Conservation (phyloP, 2,888 invertebrate species). For the Cataglyphis livida region DNA sequence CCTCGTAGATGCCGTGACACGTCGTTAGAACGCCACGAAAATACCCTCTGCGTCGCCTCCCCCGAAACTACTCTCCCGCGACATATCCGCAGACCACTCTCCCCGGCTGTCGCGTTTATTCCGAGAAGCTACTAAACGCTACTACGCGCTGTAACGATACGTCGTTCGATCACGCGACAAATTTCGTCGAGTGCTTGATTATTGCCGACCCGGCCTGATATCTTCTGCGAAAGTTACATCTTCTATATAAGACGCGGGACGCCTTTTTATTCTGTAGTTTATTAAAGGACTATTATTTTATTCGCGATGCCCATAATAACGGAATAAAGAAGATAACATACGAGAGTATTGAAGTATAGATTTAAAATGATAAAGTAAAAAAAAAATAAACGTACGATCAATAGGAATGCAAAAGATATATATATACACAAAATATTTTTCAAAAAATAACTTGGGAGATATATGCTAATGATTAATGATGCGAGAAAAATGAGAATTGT, state of each 20-base stretch:
- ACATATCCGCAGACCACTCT: slow-evolving; percentile 53
- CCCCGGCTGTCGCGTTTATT: slow-evolving; percentile 66
- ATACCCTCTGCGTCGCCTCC: slow-evolving; percentile 66
- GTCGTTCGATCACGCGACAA: slow-evolving; percentile 38
- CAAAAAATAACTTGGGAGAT: slow-evolving; percentile 5
- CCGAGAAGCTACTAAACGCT: slow-evolving; percentile 67
- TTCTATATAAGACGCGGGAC: not conserved
- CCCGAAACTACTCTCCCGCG: slow-evolving; percentile 56
- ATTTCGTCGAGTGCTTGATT: slow-evolving; percentile 33
- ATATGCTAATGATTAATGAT: slow-evolving; percentile 21
- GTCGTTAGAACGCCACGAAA: slow-evolving; percentile 78
- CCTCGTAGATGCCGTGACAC: slow-evolving; percentile 81
- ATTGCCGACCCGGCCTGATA: not conserved
- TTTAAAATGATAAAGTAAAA: not conserved
- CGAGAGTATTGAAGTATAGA: not conserved
- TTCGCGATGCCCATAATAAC: not conserved
- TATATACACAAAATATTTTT: not conserved
- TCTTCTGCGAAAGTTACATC: not conserved
- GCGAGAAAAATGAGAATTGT: slow-evolving; percentile 53
- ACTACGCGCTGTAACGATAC: slow-evolving; percentile 33
- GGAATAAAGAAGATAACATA: not conserved
- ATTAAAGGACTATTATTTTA: not conserved
- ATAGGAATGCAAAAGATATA: not conserved
- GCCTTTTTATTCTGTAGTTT: not conserved
- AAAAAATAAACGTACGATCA: not conserved